phyloP scores from a whole-genome alignment of 2,113 vertebrate species.

The Urocynchramus pylzowi region DNA sequence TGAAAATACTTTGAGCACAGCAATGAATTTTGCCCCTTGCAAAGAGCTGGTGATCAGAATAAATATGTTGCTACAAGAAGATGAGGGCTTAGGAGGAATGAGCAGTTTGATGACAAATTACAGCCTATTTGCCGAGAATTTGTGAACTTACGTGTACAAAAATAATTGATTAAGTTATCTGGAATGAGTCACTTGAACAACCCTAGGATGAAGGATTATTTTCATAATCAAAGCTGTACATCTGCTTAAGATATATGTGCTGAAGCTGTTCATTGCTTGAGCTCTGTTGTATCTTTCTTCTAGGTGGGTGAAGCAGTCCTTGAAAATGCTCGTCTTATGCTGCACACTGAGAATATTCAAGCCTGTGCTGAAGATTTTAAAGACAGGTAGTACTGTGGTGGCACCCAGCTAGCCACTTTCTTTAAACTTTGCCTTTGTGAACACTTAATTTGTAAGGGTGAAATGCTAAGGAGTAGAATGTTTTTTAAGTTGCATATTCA shows the following conservation, averaged over 20 bases:
- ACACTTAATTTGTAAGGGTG: not conserved
- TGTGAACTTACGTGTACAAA: not conserved
- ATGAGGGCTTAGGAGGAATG: not conserved
- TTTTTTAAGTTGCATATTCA: not conserved
- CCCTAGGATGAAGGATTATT: not conserved
- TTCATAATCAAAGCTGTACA: not conserved
- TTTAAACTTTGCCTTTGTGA: not conserved
- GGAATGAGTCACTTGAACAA: not conserved
- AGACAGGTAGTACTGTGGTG: constrained; percentile 75
- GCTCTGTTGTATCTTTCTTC: constrained; percentile 2
- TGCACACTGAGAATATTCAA: constrained; percentile 90
- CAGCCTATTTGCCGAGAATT: not conserved
- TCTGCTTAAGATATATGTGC: not conserved
- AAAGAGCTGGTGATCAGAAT: not conserved
- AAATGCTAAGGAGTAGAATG: not conserved
- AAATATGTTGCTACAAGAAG: not conserved
- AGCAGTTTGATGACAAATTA: not conserved
- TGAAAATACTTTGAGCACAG: not conserved
- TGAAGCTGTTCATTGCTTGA: not conserved
- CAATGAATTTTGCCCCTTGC: not conserved
- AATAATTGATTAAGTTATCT: not conserved
- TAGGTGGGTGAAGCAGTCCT: constrained; percentile 90
- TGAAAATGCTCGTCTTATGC: constrained; percentile 89
- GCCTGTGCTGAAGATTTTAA: constrained; percentile 90
- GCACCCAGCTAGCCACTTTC: not conserved